These are phyloP conservation scores for Nycticebus coucang DNA, from an alignment of 2,113 vertebrate genomes.

Conservation along the genomic window DNA sequence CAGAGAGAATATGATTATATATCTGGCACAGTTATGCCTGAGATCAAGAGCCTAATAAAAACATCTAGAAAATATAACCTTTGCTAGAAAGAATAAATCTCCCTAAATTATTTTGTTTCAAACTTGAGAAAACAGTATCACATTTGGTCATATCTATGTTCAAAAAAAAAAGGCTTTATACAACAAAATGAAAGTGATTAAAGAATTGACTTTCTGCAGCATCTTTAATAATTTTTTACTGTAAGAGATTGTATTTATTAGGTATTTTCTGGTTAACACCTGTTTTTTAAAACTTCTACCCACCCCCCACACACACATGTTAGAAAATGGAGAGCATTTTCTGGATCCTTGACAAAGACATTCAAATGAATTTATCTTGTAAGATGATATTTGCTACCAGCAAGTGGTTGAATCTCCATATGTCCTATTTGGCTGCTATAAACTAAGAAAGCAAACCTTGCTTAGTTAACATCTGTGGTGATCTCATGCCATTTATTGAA, in stretches of 20 bases:
- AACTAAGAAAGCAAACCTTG: background rate
- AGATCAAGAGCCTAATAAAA: slow-evolving; percentile 29
- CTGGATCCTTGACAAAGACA: slow-evolving; percentile 13
- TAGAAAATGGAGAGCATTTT: background rate
- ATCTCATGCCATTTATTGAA: background rate
- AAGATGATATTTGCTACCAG: background rate
- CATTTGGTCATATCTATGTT: slow-evolving; percentile 24
- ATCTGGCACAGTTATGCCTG: slow-evolving; percentile 37
- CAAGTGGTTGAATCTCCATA: background rate
- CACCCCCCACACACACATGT: background rate
- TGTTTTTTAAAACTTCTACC: background rate
- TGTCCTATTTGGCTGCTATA: slow-evolving; percentile 1
- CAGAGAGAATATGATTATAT: slow-evolving; percentile 18
- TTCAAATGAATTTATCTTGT: slow-evolving; percentile 6
- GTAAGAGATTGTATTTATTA: background rate
- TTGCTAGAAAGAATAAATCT: slow-evolving; percentile 36
- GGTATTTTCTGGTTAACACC: background rate
- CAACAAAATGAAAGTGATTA: background rate
- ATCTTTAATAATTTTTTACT: slow-evolving; percentile 19
- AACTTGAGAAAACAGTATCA: slow-evolving; percentile 36
- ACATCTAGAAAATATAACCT: slow-evolving; percentile 30
- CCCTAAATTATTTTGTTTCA: background rate
- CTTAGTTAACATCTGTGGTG: background rate
- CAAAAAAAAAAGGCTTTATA: background rate
- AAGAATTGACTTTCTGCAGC: background rate